Evolutionary conservation across 2,888 invertebrate genomes (phyloP), one percentile per base, ranked within the genome.

Genomic region (Drosophila diplacantha): DNA sequence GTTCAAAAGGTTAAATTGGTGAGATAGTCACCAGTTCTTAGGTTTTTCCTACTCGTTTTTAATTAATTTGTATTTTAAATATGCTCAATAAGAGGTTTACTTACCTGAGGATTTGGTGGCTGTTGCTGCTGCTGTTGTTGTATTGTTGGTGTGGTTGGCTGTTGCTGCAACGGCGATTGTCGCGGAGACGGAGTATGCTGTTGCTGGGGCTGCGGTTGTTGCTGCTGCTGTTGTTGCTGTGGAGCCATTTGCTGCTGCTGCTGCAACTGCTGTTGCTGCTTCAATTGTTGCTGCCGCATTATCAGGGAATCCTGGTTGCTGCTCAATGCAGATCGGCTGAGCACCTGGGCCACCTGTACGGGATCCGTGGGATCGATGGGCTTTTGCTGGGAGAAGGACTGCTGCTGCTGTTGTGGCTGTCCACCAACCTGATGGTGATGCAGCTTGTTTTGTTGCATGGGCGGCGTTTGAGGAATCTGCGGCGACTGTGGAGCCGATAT

Each of bases 301-400:
- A 87, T 86, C 31, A 87, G 61, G 3, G 86, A 87, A 31, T 88
- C 87, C 67, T 88, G 88, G 69, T 86, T 87, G 9, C 87, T 86
- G 55, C 86, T 85, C 2, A 87, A 81, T 0, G 88, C 84, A 0
- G 88, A 86, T 7, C 88, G 84, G 61, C 87, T 87, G 3, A 87
- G 68, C 2, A 87, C 85, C 57, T 88, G 88, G 5, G 88, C 87
- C 11, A 89, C 87, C 55, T 88, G 87, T 12, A 87, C 83, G 3
- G 88, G 86, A 72, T 88, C 89, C 7, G 87, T 88, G 1, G 88
- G 88, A 74, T 88, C 88, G 32, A 89, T 87, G 11, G 87, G 86
- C 54, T 86, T 85, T 52, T 82, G 77, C 39, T 85, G 83, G 0
- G 84, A 82, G 61, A 81, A 74, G 32, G 85, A 81, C 39, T 83